Evolutionary conservation across 37 sponge, comb jelly and placozoan genomes (phyloP), one percentile per base, ranked within the genome.

Genomic region (Aplysina aerophoba): DNA sequence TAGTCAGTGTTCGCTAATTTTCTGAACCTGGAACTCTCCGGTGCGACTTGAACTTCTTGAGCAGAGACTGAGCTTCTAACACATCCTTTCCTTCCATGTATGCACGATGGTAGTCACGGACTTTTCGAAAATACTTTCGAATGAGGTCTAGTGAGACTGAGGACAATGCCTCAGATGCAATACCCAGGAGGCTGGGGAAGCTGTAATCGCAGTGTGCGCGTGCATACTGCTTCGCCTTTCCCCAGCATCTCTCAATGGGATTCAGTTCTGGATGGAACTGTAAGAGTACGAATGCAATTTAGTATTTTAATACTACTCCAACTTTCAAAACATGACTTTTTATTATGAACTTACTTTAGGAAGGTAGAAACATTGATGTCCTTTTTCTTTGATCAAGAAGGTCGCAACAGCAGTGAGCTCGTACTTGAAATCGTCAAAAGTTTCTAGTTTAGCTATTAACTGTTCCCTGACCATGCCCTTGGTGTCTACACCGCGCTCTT

Each of bases 71-170:
- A n/a, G n/a, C n/a, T n/a, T n/a, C n/a, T n/a, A n/a, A n/a, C 67
- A 15, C 30, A 8, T 65, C 67, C 30, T 65, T 65, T 17, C 67
- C 67, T 27, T 15, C 19, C 16, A 27, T 65, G 19, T 65, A 65
- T 65, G 67, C 67, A 31, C 16, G 25, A 33, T 65, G 67, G 19
- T 65, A 65, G 25, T 65, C 67, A 12, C 67, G 25, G 12, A 15
- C 67, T 65, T 65, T 65, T 33, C 67, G 25, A 65, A 65, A 65
- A 19, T 65, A 65, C 30, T 65, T 65, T 65, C 67, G 25, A 12
- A 65, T 65, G 31, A 65, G 25, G 12, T 65, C 67, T 31, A 65
- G 19, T 58, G 16, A 31, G 12, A 65, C 67, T 31, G 67, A 65
- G 67, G 25, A 27, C 13, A 65, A 33, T 31, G 67, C 67, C 30